These are phyloP conservation scores for Sthenelais limicola DNA, from an alignment of 2,888 invertebrate genomes.

Conservation along the genomic window DNA sequence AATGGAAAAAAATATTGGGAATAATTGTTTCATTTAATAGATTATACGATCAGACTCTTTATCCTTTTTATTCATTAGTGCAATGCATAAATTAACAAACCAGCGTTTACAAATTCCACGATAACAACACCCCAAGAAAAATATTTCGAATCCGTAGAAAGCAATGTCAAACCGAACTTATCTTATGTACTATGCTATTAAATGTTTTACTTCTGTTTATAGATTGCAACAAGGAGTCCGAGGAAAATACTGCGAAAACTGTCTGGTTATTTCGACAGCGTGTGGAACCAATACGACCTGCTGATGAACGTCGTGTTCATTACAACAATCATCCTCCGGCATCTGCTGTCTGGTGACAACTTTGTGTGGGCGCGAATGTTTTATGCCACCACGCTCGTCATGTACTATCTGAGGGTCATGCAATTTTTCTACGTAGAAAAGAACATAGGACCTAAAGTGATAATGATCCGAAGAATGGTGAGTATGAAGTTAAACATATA, in stretches of 20 bases:
- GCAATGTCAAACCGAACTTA: too few relatives aligned
- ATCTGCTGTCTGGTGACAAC: conserved; percentile 51
- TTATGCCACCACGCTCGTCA: conserved; percentile 66
- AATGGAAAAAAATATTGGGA: too few relatives aligned
- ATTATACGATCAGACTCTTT: too few relatives aligned
- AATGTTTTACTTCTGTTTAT: too few relatives aligned
- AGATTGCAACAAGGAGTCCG: conserved; percentile 64
- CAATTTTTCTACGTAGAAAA: conserved; percentile 68
- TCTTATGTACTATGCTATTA: too few relatives aligned
- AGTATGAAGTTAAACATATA: too few relatives aligned
- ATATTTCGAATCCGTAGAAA: too few relatives aligned
- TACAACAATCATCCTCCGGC: conserved; percentile 64
- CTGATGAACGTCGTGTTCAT: conserved; percentile 64
- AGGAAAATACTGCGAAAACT: conserved; percentile 61
- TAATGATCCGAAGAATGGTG: conserved; percentile 72
- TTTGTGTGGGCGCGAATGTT: conserved; percentile 64
- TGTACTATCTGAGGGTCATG: conserved; percentile 69
- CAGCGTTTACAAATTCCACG: too few relatives aligned
- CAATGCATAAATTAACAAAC: too few relatives aligned
- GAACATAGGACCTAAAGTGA: conserved; percentile 71
- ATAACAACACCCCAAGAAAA: too few relatives aligned
- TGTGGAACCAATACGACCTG: conserved; percentile 70
- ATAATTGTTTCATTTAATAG: too few relatives aligned
- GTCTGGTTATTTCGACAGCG: conserved; percentile 61
- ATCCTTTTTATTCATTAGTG: too few relatives aligned